Evolutionary conservation across 2,888 invertebrate genomes (phyloP), one percentile per base, ranked within the genome.

Genomic region (Cantharis nigra): DNA sequence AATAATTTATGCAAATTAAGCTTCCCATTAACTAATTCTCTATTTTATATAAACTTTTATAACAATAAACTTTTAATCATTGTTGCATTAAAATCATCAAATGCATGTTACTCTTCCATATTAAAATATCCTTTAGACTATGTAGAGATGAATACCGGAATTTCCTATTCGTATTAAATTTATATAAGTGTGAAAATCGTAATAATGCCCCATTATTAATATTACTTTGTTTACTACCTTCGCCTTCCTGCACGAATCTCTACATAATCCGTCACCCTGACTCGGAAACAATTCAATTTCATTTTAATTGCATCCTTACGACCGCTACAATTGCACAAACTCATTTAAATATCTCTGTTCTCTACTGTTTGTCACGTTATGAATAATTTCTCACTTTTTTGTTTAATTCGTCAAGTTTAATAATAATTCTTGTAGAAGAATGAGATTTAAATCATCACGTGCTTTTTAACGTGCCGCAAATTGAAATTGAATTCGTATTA

Each of bases 221-320:
- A 64, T 70, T 75, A 63, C 72, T 63, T 75, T 70, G 69, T 76
- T 78, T 78, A 72, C 70, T 75, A 76, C 71, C 63, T 70, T 76
- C 67, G 70, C 20, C 67, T 63, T 73, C 30, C 63, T 73, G 20
- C 33, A 67, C 69, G 62, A 76, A 76, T 64, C 76, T 78, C 69
- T 33, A 75, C 70, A 72, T 75, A 78, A 78, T 78, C 75, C 70
- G 71, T 78, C 78, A 78, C 28, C 49, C 23, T 73, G 71, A 76
- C 73, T 73, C 63, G 71, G 71, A 74, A 78, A 76, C 76, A 76
- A 78, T 75, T 78, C 71, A 76, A 78, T 78, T 78, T 76, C 70
- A 76, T 76, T 78, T 76, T 78, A 78, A 78, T 78, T 78, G 78
- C 76, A 76, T 72, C 78, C 74, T 78, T 74, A 76, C 71, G 71